phyloP scores from a whole-genome alignment of 2,888 invertebrate species.

The Sinohyriopsis cumingii region DNA sequence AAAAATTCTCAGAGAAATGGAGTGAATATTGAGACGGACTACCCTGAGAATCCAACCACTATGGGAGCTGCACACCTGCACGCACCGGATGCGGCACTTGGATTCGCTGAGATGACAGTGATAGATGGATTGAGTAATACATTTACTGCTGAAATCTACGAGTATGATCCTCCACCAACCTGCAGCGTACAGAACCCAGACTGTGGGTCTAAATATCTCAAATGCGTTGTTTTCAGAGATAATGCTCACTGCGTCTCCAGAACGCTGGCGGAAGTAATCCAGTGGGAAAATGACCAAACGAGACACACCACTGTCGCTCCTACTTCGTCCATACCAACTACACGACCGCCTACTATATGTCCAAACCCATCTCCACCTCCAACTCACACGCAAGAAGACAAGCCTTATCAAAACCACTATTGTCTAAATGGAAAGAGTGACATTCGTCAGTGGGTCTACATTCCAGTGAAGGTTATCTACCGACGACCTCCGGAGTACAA shows the following conservation, averaged over 20 bases:
- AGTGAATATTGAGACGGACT: slow-evolving; percentile 29
- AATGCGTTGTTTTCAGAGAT: slow-evolving; percentile 27
- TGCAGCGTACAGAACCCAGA: slow-evolving; percentile 35
- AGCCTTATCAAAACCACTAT: slow-evolving; percentile 55
- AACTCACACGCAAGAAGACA: background rate
- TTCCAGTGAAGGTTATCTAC: slow-evolving; percentile 56
- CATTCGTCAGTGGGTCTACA: slow-evolving; percentile 53
- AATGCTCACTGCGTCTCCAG: slow-evolving; percentile 32
- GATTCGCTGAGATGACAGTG: slow-evolving; percentile 45
- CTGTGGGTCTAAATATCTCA: slow-evolving; percentile 50
- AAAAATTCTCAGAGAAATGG: slow-evolving; percentile 26
- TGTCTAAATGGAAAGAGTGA: slow-evolving; percentile 57
- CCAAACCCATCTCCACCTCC: too few relatives aligned
- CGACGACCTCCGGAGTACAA: slow-evolving; percentile 53
- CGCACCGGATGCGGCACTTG: slow-evolving; percentile 40
- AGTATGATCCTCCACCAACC: slow-evolving; percentile 47
- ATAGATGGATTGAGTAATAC: slow-evolving; percentile 43
- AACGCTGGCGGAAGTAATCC: slow-evolving; percentile 32
- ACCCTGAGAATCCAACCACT: slow-evolving; percentile 28
- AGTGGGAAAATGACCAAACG: slow-evolving; percentile 16
- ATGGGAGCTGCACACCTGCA: slow-evolving; percentile 40
- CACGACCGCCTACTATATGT: too few relatives aligned
- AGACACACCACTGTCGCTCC: slow-evolving; percentile 2
- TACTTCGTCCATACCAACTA: too few relatives aligned
- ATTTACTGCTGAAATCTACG: slow-evolving; percentile 37